A percentile compares a stretch with the other conserved stretches of the same genome.
These are phyloP conservation scores for Oreochromis tanganicae DNA, from an alignment of 2,113 vertebrate species.

Conservation along the genomic window DNA sequence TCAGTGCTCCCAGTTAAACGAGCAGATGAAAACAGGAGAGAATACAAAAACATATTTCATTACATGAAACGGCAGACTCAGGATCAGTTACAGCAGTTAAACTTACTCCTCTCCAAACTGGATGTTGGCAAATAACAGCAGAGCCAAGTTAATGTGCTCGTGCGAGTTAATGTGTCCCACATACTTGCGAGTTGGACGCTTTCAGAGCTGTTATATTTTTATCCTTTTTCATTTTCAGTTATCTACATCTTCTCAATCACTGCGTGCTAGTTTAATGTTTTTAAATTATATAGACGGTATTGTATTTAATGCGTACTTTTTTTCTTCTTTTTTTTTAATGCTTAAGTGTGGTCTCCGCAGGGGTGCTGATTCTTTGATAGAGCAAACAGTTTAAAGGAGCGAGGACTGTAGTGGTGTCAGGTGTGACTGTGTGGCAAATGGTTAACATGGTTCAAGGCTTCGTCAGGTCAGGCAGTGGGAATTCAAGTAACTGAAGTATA, in stretches of 20 bases:
- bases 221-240: background rate
- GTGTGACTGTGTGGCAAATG: background rate
- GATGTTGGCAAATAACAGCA: background rate
- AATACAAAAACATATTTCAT: background rate
- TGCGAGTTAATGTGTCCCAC: background rate
- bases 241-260: background rate
- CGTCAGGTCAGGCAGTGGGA: background rate
- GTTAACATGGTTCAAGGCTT: background rate
- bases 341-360: accelerated
- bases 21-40: background rate
- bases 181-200: background rate
- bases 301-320: background rate
- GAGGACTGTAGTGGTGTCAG: background rate
- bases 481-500: background rate
- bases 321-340: background rate
- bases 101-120: background rate
- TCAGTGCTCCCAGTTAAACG: background rate
- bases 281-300: background rate
- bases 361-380: background rate
- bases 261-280: background rate
- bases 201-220: background rate
- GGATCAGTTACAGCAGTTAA: background rate
- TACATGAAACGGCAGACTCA: background rate
- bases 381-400: background rate
- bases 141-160: background rate